A percentile compares a stretch with the other conserved stretches of the same genome.
Evolutionary conservation across 2,113 vertebrate species (phyloP).

Genomic region (Microtus oregoni): DNA sequence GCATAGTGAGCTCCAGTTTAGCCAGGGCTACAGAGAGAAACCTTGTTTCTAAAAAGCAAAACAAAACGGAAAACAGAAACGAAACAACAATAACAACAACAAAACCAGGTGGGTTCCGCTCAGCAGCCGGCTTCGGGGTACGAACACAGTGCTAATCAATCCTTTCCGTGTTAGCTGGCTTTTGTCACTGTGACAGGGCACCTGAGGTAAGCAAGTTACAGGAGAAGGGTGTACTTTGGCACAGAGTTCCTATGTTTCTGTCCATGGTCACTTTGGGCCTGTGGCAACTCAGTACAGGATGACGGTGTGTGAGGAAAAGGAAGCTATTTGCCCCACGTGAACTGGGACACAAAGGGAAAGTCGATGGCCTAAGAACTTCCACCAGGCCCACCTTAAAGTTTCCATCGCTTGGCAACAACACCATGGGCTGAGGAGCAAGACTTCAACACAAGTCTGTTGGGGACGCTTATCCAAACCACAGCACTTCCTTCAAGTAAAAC

Average conservation of each 20-base stretch:
- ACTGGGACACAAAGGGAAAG: not conserved
- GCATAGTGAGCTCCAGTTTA: not conserved
- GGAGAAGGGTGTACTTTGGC: not conserved
- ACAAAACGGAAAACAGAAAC: not conserved
- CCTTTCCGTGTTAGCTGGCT: not conserved
- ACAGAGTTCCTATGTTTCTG: not conserved
- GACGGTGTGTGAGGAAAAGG: fast-evolving
- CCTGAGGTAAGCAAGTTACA: not conserved
- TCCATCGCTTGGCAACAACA: not conserved
- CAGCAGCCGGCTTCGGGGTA: not conserved
- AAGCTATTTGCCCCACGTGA: not conserved
- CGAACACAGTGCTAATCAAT: not conserved
- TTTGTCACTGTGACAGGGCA: not conserved
- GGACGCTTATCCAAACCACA: not conserved
- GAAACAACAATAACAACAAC: not conserved
- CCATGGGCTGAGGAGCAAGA: not conserved
- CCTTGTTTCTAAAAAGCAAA: not conserved
- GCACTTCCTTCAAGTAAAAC: not conserved
- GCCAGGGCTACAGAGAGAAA: not conserved
- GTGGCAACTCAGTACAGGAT: not conserved
- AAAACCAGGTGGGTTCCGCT: not conserved
- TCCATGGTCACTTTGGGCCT: not conserved
- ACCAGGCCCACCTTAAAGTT: not conserved
- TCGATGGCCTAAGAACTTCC: not conserved
- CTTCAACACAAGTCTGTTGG: not conserved